Base-by-base conservation (phyloP, 2,888 invertebrate species). In the Elegia similella region DNA sequence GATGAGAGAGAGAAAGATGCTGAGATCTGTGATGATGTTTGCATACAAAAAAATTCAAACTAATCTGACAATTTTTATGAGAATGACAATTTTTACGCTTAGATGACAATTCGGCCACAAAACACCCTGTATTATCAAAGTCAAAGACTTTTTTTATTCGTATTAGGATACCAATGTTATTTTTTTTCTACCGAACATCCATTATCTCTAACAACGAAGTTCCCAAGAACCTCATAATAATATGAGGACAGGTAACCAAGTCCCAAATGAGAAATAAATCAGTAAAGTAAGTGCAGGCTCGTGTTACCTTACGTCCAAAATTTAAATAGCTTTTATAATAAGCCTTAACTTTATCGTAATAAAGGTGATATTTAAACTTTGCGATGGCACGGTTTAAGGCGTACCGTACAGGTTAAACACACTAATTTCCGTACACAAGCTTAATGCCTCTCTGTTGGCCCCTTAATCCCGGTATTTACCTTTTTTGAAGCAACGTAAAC, bases 391-490 rank as follows among this genome's bases (percentile, higher is more conserved):
- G 15, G 10, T 34, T 50, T 50, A 38, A 16, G 50, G 16, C 34
- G 50, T 34, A 13, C 12, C 8, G 23, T 29, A 16, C 48, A 48
- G 32, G 32, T 30, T 32, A 10, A 48, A 48, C 48, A 30, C 16
- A 12, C 34, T 34, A 32, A 50, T 50, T 50, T 50, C 50, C 50
- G 50, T 34, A 7, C 17, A 50, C 50, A 13, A 10, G 13, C 32
- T 34, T 50, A 50, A 50, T 50, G 34, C 50, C 34, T 50, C 50
- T 50, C 50, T 12, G 34, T n/a, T 8, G 50, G 50, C 50, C 34
- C 34, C 17, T 50, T 6, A 50, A 34, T 48, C 13, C 15, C 12
- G 34, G 34, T 34, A 16, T 15, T 34, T 34, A 16, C 7, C 32
- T 43, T 56, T 56, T 50, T 50, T 56, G 42, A 42, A 17, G 38